These are phyloP conservation scores for Umimayanthus kanabou DNA, from an alignment of 92 coral and sea anemone species.

Conservation along the genomic window DNA sequence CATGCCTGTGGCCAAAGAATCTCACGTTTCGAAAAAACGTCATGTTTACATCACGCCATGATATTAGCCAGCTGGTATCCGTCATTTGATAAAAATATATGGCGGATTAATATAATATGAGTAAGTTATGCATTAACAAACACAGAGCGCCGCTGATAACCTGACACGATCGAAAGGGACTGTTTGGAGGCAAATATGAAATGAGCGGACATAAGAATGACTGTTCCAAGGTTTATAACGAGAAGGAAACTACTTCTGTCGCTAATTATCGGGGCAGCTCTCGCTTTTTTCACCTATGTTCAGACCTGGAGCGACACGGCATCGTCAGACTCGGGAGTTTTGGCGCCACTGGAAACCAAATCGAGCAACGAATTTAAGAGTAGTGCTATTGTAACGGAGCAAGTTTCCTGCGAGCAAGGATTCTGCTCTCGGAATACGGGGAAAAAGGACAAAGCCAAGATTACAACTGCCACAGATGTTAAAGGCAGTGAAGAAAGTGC, in stretches of 20 bases:
- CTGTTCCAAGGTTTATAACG: neutral
- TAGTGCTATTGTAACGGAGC: neutral
- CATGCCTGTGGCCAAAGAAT: too few species aligned
- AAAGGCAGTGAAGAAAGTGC: neutral
- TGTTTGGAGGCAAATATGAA: neutral
- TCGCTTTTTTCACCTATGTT: neutral
- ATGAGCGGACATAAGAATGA: neutral
- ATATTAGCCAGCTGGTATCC: too few species aligned
- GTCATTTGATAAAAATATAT: neutral
- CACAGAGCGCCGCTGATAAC: neutral
- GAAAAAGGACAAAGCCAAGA: neutral
- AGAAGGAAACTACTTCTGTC: neutral
- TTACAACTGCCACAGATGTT: neutral
- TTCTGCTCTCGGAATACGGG: neutral
- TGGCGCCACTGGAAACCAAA: neutral
- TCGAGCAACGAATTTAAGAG: neutral
- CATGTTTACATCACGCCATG: too few species aligned
- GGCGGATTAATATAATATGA: neutral
- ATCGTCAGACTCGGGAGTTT: neutral
- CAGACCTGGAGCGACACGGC: neutral
- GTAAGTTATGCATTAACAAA: neutral
- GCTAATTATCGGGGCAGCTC: neutral
- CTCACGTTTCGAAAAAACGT: too few species aligned
- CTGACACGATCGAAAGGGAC: neutral
- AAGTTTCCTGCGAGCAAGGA: neutral